Percentiles rank a stretch among this genome's conserved stretches.
Conservation (phyloP, 2,888 invertebrate species). For the Celastrina argiolus region DNA sequence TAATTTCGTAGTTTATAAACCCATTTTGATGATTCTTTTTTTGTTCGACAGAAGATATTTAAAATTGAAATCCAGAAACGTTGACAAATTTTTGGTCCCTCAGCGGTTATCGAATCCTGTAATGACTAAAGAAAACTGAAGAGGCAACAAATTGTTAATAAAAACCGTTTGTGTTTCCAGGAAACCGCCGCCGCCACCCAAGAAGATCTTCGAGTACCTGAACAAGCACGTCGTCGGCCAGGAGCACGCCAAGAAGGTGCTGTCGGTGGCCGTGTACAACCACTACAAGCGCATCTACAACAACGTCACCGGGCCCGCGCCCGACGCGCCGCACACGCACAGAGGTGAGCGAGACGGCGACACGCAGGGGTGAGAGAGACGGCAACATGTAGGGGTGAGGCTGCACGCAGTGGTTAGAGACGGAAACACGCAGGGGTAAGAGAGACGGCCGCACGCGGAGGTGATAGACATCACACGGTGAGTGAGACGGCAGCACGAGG, state of each 20-base stretch:
- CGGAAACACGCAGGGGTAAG: background rate
- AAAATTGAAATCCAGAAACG: no score
- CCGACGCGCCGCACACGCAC: constrained; percentile 82
- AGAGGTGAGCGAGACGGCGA: constrained; percentile 75
- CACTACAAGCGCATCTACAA: constrained; percentile 99
- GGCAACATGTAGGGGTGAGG: background rate
- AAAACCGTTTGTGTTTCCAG: no score
- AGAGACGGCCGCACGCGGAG: background rate
- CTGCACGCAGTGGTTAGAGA: background rate
- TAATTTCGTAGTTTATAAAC: no score
- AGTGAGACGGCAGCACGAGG: no score
- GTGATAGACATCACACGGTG: no score
- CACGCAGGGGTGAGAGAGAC: background rate
- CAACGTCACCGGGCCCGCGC: constrained; percentile 80
- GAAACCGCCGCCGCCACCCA: constrained; percentile 96
- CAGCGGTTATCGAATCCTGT: no score
- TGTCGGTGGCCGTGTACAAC: constrained; percentile 98
- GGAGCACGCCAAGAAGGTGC: constrained; percentile 97
- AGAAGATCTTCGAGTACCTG: constrained; percentile 97
- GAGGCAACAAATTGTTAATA: no score
- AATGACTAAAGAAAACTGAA: no score
- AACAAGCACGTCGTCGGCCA: constrained; percentile 98
- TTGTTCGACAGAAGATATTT: no score
- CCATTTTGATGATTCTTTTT: no score
- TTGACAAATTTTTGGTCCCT: no score